A percentile compares a stretch with the other conserved stretches of the same genome.
These are phyloP conservation scores for Actinemys pallida DNA, from an alignment of 2,113 vertebrate genomes.

Conservation along the genomic window DNA sequence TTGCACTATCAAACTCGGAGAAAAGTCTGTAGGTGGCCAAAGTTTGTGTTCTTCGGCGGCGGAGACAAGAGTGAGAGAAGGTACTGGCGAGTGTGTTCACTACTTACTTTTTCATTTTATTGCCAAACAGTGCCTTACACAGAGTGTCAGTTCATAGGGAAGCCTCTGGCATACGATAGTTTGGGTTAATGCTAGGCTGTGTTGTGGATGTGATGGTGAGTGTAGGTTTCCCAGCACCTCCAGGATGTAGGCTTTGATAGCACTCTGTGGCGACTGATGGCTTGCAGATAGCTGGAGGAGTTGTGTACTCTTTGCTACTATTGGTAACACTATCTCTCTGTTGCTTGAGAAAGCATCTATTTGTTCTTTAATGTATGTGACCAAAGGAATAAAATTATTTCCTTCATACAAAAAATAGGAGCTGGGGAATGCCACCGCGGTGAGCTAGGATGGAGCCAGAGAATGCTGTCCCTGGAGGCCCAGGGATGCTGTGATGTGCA, in stretches of 20 bases:
- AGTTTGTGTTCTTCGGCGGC: constrained; percentile 66
- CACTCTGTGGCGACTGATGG: background rate
- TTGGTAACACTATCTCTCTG: background rate
- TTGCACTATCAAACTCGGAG: constrained; percentile 75
- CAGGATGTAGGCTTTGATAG: background rate
- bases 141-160: background rate
- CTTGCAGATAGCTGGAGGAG: background rate
- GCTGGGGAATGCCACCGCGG: background rate
- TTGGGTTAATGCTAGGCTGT: background rate
- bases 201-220: fast-evolving
- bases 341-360: background rate
- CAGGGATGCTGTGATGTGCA: background rate
- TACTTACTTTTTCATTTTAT: background rate
- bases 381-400: background rate
- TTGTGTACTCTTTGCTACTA: background rate
- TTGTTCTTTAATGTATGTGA: background rate
- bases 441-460: background rate
- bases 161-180: background rate
- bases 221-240: background rate
- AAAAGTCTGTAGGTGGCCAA: constrained; percentile 80
- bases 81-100: constrained; percentile 61
- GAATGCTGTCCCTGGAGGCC: background rate
- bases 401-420: background rate
- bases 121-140: background rate
- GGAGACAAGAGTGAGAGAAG: constrained; percentile 67